phyloP scores from a whole-genome alignment of 2,113 vertebrate species.

The Triplophysa siluroides region DNA sequence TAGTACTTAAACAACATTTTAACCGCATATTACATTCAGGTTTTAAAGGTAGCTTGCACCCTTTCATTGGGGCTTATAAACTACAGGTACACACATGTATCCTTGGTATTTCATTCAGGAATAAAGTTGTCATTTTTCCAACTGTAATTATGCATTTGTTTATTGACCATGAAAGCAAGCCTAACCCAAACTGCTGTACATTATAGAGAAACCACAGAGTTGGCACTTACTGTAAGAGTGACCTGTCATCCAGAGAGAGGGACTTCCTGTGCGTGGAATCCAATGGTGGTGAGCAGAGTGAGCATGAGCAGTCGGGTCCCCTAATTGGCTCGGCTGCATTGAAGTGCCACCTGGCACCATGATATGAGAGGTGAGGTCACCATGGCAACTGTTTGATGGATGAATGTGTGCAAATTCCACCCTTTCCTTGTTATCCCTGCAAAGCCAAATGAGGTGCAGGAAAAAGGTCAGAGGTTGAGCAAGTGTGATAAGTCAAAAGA shows the following conservation, averaged over 20 bases:
- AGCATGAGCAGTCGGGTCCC: constrained; percentile 79
- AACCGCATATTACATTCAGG: too few species aligned
- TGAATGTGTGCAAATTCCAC: constrained; percentile 92
- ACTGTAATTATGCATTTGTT: too few species aligned
- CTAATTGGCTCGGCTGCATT: constrained; percentile 85
- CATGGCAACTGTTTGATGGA: constrained; percentile 85
- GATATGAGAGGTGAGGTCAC: constrained; percentile 89
- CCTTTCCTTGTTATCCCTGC: constrained; percentile 92
- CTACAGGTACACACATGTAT: too few species aligned
- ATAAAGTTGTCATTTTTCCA: not conserved
- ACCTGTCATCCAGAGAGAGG: constrained; percentile 95
- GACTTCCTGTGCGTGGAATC: constrained; percentile 93
- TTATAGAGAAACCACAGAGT: not conserved
- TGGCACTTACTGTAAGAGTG: constrained; percentile 84
- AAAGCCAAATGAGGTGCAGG: constrained; percentile 31
- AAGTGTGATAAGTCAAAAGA: constrained; percentile 14
- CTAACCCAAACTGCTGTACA: not conserved
- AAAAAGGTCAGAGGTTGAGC: constrained; percentile 15
- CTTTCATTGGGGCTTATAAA: too few species aligned
- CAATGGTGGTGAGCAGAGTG: constrained; percentile 91
- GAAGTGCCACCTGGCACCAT: constrained; percentile 86
- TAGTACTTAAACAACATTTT: too few species aligned
- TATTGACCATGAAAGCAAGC: too few species aligned
- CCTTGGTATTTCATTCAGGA: not conserved
- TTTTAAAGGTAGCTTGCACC: too few species aligned